Base-by-base conservation (phyloP, 2,797 vertebrate species). In the Garrulus glandarius region DNA sequence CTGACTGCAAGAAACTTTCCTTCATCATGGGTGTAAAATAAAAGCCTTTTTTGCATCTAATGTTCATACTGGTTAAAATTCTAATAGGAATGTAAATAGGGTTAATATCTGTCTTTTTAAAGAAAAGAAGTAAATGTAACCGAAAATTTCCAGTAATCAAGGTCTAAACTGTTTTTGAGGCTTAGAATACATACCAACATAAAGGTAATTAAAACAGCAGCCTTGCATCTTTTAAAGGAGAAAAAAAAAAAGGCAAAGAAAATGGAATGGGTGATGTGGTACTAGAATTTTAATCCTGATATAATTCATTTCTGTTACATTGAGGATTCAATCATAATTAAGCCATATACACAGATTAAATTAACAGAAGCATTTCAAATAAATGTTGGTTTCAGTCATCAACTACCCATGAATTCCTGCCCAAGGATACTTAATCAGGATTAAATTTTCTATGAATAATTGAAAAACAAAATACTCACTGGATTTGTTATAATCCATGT, bases 361-460 rank as follows among this genome's bases (percentile, higher is more conserved):
- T 98, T 98, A 98, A 98, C 97, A 98, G 97, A 98, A 98, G 97
- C 97, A 98, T 98, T 98, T 98, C 98, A 98, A 96, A 97, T 98
- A 98, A 98, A 98, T 97, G 96, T 97, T 97, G 96, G 97, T 98
- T 98, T 98, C 97, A 98, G 97, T 98, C 97, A 97, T 98, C 98
- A 98, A 97, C 97, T 98, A 98, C 97, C 97, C 98, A 97, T 97
- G 97, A 98, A 98, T 98, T 98, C 97, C 97, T 98, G 98, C 98
- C 98, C 97, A 98, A 98, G 97, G 98, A 98, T 98, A 98, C 98
- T 98, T 98, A 98, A 98, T 98, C 98, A 98, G 98, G 98, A 98
- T 98, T 98, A 98, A 98, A 98, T 98, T 98, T 98, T 98, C 98
- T 98, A 97, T 98, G 98, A 98, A 98, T 98, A 98, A 98, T 98